Evolutionary conservation across 2,888 invertebrate species (phyloP), one percentile per base, ranked within the genome.

Genomic region (Cheilosia grossa): DNA sequence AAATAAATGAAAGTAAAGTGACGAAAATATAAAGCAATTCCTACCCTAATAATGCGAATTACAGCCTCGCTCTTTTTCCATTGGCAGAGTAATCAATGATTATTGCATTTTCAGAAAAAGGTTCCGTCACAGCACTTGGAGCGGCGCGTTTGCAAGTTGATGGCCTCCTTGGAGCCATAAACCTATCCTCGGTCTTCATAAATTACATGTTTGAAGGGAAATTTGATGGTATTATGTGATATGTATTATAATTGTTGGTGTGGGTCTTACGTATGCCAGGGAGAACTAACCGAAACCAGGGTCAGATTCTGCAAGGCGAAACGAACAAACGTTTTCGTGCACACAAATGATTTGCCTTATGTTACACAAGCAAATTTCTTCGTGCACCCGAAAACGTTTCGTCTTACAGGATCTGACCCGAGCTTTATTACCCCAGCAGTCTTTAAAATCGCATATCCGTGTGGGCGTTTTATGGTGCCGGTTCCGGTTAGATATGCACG

Each of bases 41-140:
- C 54, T 74, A 70, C 80, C 79, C 83, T 74, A 70, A 83, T 80
- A 80, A 80, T 54, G 70, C 59, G 83, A 83, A 80, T 80, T 75
- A 75, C 74, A 24, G 69, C 27, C 42, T 17, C 58, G 64, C 69
- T 74, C 75, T 83, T 70, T 59, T 42, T 54, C 70, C 64, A 59
- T 37, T 40, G 64, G 19, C 54, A 42, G 64, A 64, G 74, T 75
- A 74, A 83, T 83, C 83, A 80, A 74, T 74, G 74, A 70, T 83
- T 80, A 83, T 83, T 80, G 83, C 74, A 75, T 75, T 83, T 79
- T 40, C 64, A 51, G 27, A 15, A 40, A 82, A 72, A 67, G 59
- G 56, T 69, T 64, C 21, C 51, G 2, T 59, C 33, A 19, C 6
- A 15, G 30, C 33, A 21, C 7, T 19, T 19, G 9, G 47, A 19